Conservation (phyloP, 2,113 vertebrate species). For the Syngnathus scovelli region DNA sequence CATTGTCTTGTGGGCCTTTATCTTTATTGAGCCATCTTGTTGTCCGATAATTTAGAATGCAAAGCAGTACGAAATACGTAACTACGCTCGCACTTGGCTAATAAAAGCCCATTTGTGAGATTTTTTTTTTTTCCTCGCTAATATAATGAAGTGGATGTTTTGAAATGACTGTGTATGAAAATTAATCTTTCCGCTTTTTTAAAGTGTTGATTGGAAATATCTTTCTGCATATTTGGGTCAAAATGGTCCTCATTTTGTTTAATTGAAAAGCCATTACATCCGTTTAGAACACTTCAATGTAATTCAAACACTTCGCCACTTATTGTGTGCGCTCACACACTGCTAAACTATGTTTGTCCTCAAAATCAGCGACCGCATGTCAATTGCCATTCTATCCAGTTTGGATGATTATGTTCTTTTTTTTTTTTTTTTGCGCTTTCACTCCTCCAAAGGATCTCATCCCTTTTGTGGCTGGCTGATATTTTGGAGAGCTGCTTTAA, state of each 20-base stretch:
- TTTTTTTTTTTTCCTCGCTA: neutral
- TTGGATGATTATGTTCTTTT: neutral
- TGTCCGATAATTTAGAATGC: neutral
- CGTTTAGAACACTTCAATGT: neutral
- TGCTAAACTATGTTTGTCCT: conserved; percentile 6
- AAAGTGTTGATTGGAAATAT: conserved; percentile 6
- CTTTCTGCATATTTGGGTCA: conserved; percentile 10
- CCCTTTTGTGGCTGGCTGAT: neutral
- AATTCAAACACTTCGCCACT: conserved; percentile 7
- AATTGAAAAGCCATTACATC: conserved; percentile 12
- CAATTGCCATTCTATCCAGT: neutral
- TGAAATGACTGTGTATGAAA: conserved; percentile 9
- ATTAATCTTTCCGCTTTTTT: conserved; percentile 23
- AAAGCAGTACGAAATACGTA: neutral
- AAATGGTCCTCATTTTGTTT: conserved; percentile 9
- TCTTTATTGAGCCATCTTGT: neutral
- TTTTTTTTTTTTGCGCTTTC: neutral
- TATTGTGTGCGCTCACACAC: neutral
- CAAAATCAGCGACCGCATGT: neutral
- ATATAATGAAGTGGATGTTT: neutral
- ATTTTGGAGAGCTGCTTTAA: neutral
- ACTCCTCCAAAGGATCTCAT: neutral
- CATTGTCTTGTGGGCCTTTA: conserved; percentile 1
- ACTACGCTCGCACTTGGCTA: neutral
- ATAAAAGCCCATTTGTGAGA: neutral